Evolutionary conservation across 2,797 vertebrate genomes (phyloP).

Genomic region (Micropoecilia bifurca): DNA sequence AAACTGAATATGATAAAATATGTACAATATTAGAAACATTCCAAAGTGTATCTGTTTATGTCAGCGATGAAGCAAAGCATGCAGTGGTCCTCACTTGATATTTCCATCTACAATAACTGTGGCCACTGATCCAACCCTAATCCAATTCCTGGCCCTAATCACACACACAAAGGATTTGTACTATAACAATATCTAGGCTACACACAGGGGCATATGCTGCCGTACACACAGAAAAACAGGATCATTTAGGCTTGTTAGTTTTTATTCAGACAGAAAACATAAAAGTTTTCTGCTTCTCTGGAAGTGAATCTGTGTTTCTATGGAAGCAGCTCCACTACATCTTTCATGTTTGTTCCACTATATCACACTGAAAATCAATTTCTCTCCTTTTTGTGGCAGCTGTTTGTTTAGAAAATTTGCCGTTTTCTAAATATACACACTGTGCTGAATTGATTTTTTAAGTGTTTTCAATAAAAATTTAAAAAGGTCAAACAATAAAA

Average conservation of each 20-base stretch:
- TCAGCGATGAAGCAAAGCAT: neutral
- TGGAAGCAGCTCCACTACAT: slow-evolving; percentile 22
- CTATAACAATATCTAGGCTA: slow-evolving; percentile 27
- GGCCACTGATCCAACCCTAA: slow-evolving; percentile 73
- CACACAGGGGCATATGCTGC: slow-evolving; percentile 9
- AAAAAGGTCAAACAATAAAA: slow-evolving; percentile 22
- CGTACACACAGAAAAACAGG: slow-evolving; percentile 6
- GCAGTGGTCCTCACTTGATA: slow-evolving; percentile 46
- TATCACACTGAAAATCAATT: slow-evolving; percentile 58
- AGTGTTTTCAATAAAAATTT: slow-evolving; percentile 41
- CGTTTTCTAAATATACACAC: slow-evolving; percentile 22
- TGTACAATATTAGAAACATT: neutral
- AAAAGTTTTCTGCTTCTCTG: slow-evolving; percentile 43
- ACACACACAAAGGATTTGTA: slow-evolving; percentile 44
- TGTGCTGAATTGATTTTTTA: slow-evolving; percentile 38
- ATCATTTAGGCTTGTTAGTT: slow-evolving; percentile 22
- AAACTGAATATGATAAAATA: neutral
- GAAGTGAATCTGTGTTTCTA: slow-evolving; percentile 37
- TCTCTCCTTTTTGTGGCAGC: slow-evolving; percentile 14
- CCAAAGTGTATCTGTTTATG: neutral
- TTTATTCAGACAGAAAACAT: slow-evolving; percentile 50
- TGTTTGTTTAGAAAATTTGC: slow-evolving; percentile 22
- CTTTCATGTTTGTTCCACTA: slow-evolving; percentile 18
- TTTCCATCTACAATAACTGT: slow-evolving; percentile 59
- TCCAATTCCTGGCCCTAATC: slow-evolving; percentile 73